Evolutionary conservation across 1,140 invertebrate species (phyloP).

Genomic region (Eriocheir sinensis): DNA sequence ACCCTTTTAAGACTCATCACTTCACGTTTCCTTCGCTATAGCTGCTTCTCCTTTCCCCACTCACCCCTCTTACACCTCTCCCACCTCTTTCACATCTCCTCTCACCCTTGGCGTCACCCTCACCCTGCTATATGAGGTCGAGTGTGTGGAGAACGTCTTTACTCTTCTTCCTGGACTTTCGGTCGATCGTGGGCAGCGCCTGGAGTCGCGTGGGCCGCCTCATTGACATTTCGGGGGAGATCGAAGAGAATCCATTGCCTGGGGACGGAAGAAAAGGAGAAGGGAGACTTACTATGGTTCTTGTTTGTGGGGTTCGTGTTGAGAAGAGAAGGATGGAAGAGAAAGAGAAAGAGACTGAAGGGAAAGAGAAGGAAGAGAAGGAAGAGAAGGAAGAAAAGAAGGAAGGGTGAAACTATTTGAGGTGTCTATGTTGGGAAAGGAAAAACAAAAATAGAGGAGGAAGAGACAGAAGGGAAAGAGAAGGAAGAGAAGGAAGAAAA

Average conservation of each 20-base stretch:
- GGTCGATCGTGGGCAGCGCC: slow-evolving; percentile 72
- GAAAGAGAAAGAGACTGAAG: not conserved
- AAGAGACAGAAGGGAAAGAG: not conserved
- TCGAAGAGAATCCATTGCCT: slow-evolving; percentile 76
- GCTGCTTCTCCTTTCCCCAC: too few relatives aligned
- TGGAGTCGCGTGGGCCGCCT: slow-evolving; percentile 80
- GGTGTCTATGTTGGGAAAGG: too few relatives aligned
- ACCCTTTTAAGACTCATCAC: too few relatives aligned
- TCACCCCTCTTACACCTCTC: not conserved
- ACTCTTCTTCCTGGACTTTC: slow-evolving; percentile 50
- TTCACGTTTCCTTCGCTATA: too few relatives aligned
- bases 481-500: not conserved
- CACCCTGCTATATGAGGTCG: slow-evolving; percentile 56
- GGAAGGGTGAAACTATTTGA: not conserved
- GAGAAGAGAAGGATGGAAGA: not conserved
- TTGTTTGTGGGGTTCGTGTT: not conserved
- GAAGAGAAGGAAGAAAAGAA: not conserved
- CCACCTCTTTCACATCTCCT: not conserved
- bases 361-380: not conserved
- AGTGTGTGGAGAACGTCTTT: slow-evolving; percentile 64
- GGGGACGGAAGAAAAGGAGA: slow-evolving; percentile 30
- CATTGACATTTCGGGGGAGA: slow-evolving; percentile 72
- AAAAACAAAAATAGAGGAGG: too few relatives aligned
- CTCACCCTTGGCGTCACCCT: not conserved
- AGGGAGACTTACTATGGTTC: not conserved